A percentile compares a stretch with the other conserved stretches of the same genome.
These are phyloP conservation scores for Synergus laeviventris DNA, from an alignment of 2,888 invertebrate genomes.

Conservation along the genomic window DNA sequence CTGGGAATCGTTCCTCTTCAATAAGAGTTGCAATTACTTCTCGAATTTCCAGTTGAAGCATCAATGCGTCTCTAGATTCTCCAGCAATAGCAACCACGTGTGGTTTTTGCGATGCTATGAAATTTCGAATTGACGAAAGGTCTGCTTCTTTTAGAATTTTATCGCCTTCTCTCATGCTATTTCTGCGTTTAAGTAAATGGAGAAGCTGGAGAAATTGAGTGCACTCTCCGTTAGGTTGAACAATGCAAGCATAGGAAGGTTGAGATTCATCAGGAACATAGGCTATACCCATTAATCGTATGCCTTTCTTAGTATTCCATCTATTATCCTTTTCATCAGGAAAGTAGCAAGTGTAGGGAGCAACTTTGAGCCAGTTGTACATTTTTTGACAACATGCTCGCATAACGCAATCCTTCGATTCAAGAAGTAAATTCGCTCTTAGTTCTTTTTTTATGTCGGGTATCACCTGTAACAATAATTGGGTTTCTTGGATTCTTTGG, in stretches of 20 bases:
- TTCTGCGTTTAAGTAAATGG: conserved; percentile 89
- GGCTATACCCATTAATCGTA: conserved; percentile 91
- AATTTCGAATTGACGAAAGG: conserved; percentile 83
- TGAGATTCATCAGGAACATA: conserved; percentile 90
- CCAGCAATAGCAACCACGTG: conserved; percentile 95
- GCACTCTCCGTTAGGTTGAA: conserved; percentile 93
- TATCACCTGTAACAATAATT: conserved; percentile 74
- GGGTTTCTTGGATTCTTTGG: background rate
- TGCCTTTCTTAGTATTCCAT: conserved; percentile 91
- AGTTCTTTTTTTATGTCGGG: conserved; percentile 92
- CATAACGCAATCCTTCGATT: conserved; percentile 89
- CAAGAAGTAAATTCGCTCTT: conserved; percentile 85
- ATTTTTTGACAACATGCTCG: conserved; percentile 89
- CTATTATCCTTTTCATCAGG: conserved; percentile 93
- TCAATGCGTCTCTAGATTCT: conserved; percentile 91
- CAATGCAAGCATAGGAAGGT: conserved; percentile 91
- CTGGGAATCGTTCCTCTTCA: conserved; percentile 91
- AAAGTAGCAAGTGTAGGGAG: conserved; percentile 85
- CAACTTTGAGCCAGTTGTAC: conserved; percentile 90
- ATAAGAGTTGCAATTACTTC: conserved; percentile 85
- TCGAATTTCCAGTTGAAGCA: conserved; percentile 87
- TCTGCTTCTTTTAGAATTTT: conserved; percentile 83
- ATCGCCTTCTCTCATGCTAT: conserved; percentile 83
- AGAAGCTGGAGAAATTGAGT: conserved; percentile 93
- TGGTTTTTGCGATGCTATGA: conserved; percentile 92